Conservation (phyloP, 37 sponge, comb jelly and placozoan species). For the Aphrocallistes beatrix region DNA sequence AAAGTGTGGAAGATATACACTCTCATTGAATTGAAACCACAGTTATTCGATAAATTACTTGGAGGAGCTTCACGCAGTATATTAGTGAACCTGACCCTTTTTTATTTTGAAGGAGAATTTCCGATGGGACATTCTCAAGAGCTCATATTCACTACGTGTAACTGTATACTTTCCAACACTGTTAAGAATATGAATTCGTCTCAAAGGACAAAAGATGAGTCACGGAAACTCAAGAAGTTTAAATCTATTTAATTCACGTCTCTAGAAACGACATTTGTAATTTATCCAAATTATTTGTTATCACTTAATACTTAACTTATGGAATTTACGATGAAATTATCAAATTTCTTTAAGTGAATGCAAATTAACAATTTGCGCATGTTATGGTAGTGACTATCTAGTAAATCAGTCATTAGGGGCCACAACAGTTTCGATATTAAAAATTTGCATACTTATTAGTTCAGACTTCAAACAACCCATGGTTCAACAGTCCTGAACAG, state of each 20-base stretch:
- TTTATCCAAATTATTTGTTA: background rate
- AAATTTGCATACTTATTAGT: background rate
- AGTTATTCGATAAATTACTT: background rate
- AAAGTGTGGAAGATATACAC: too few relatives aligned
- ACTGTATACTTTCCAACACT: background rate
- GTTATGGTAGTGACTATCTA: too few relatives aligned
- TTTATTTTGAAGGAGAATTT: background rate
- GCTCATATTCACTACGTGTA: background rate
- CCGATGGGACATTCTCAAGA: background rate
- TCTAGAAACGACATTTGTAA: background rate
- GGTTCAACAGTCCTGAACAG: background rate
- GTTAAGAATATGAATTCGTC: background rate
- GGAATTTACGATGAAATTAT: background rate
- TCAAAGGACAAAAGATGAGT: background rate
- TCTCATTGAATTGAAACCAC: background rate
- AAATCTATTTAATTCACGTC: background rate
- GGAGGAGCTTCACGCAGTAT: background rate
- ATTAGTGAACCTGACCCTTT: background rate
- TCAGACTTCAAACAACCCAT: slow-evolving; percentile 20
- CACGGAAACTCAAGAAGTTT: background rate
- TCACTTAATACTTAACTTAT: background rate
- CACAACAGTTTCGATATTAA: background rate
- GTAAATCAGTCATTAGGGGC: background rate
- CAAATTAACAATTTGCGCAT: background rate
- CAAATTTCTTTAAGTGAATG: background rate